Conservation (phyloP, 2,113 vertebrate species). For the Typhlomys cinereus region DNA sequence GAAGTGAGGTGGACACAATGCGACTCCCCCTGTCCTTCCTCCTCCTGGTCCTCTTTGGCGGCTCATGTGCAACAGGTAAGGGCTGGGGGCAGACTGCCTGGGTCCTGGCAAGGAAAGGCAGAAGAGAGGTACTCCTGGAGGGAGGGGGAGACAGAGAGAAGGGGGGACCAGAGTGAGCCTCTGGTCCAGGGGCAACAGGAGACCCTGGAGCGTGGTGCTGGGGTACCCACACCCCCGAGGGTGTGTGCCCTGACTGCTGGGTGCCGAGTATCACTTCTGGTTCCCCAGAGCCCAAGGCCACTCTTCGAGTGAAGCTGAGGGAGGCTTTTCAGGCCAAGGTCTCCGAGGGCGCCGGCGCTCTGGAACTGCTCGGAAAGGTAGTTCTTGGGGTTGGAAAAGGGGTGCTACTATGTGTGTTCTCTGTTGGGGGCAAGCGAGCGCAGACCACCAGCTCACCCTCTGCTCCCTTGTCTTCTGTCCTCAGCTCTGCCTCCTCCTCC, state of each 20-base stretch:
- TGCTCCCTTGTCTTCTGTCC: neutral
- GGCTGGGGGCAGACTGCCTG: no score
- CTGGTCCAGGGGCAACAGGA: neutral
- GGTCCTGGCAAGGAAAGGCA: neutral
- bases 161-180: neutral
- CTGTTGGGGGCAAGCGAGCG: neutral
- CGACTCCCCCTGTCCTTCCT: neutral
- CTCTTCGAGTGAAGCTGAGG: conserved; percentile 59
- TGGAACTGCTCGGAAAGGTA: conserved; percentile 61
- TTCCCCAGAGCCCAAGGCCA: conserved; percentile 46
- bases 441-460: neutral
- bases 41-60: conserved; percentile 49
- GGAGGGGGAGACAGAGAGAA: no score
- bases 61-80: conserved; percentile 59
- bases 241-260: neutral
- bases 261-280: neutral
- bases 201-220: accelerated
- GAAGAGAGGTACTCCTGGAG: no score
- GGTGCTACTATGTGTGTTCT: neutral
- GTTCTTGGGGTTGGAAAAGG: neutral
- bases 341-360: neutral
- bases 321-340: neutral
- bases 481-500: conserved; percentile 71
- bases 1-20: conserved; percentile 3
- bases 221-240: accelerated